Base-by-base conservation (phyloP, 2,888 invertebrate species). In the Lasioglossum figueresi region DNA sequence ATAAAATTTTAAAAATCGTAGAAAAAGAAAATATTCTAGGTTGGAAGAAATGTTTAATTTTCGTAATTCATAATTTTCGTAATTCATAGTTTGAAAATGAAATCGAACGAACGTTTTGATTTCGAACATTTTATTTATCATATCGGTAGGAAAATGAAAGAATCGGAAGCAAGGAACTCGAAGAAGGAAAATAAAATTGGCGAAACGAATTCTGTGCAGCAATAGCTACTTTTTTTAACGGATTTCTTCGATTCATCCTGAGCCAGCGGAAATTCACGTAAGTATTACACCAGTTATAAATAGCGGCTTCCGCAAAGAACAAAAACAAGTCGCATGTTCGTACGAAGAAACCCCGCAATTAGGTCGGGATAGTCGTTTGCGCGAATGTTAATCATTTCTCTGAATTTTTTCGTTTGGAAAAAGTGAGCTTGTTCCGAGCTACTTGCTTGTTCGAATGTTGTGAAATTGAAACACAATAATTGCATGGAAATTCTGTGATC, bases 171-270 rank as follows among this genome's bases (percentile, higher is more conserved):
- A 19, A 6, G 48, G 48, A 0, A 8, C 48, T 48, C 43, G 19
- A 23, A 48, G 48, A 2, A 48, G 48, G 8, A 23, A 19, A 68
- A 68, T 68, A 19, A 37, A 68, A 34, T 37, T 31, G 31, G 8
- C 34, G 2, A 2, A 19, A 8, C 66, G 8, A 19, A 19, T 66
- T 66, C 5, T 1, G 1, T 37, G 68, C n/a, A 23, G 34, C 8
- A 4, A 10, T 66, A 37, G 19, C 10, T 8, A 34, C 23, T 4
- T 10, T 40, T 37, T 68, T 4, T 1, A 10, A 34, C 12, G 34
- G 37, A 68, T 68, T 23, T 68, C 68, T 68, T 68, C 34, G 37
- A 68, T n/a, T 68, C 68, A 68, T 68, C 23, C 68, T 68, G 68
- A 40, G 37, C 37, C 19, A 68, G 37, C 68, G 68, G 37, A 68